Base-by-base conservation (phyloP, 53 echinoderm and acorn worm genomes). In the Arbacia lixula region DNA sequence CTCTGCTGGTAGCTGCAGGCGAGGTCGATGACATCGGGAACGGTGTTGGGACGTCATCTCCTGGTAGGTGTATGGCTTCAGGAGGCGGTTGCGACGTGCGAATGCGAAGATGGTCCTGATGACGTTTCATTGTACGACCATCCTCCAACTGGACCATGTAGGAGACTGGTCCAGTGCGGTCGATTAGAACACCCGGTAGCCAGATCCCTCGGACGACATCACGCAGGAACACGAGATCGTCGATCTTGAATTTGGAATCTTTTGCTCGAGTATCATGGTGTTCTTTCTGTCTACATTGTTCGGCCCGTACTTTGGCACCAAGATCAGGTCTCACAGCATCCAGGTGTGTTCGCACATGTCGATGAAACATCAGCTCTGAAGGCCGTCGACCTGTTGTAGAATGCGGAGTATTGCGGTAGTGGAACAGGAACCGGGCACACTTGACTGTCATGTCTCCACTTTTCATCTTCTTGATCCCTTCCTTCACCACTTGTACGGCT, bases 361-460 rank as follows among this genome's bases (percentile, higher is more conserved):
- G 24, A 5, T 56, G 33, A 19, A 89, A 66, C 60, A 89, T 26
- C 19, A 89, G 21, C 46, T 85, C 53, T 5, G 89, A 53, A 26
- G 85, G 89, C 0, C n/a, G n/a, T 21, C 32, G 68, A 5, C 79
- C 77, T 54, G 89, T 89, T 3, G 64, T 88, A 6, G 87, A 22
- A n/a, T 89, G 85, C 54, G 53, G 89, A 38, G 76, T 89, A 38
- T 75, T 89, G 11, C 85, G 25, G 61, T 85, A 89, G 10, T 85
- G 84, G 46, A 84, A 76, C 17, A 89, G 31, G n/a, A 84, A 74
- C 3, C 84, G 32, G n/a, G 74, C 84, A 52, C 39, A 9, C 43
- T 89, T 89, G 11, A 68, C 78, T 9, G 38, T 66, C 24, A 88
- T 20, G 1, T 49, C 32, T 26, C 83, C 83, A 16, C 43, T 58